Percentiles rank a stretch among this genome's conserved stretches.
Evolutionary conservation across 1,140 invertebrate genomes (phyloP).

Genomic region (Pomacea maculata): DNA sequence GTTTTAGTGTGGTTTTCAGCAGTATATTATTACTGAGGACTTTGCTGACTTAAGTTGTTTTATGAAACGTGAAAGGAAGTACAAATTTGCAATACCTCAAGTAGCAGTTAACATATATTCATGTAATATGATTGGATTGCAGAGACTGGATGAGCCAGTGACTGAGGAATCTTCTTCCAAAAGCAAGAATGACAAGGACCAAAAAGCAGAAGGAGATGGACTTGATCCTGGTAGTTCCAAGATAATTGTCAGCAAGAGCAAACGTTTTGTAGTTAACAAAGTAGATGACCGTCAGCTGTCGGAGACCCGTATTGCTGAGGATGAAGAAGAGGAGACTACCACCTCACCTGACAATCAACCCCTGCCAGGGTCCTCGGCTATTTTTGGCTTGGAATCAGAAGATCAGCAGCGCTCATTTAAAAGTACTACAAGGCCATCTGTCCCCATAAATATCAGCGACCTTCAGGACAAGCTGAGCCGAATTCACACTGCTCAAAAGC

Average conservation of each 20-base stretch:
- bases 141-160: conserved; percentile 37
- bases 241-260: conserved; percentile 52
- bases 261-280: conserved; percentile 51
- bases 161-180: conserved; percentile 43
- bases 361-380: conserved; percentile 10
- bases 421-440: conserved; percentile 32
- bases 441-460: conserved; percentile 54
- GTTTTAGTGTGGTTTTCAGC: too few relatives aligned
- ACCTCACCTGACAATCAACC: conserved; percentile 35
- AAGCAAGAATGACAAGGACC: conserved; percentile 29
- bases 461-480: conserved; percentile 50
- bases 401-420: conserved; percentile 36
- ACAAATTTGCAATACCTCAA: background rate
- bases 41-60: background rate
- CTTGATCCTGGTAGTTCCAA: conserved; percentile 32
- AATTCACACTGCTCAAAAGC: conserved; percentile 35
- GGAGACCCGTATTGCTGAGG: conserved; percentile 51
- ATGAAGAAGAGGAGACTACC: conserved; percentile 47
- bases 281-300: conserved; percentile 40
- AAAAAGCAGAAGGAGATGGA: conserved; percentile 31
- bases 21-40: too few relatives aligned
- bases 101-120: conserved; percentile 2
- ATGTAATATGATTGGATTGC: conserved; percentile 17
- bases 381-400: conserved; percentile 35
- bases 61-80: background rate